These are phyloP conservation scores for Ormyrus nitidulus DNA, from an alignment of 2,888 invertebrate genomes.

Conservation along the genomic window DNA sequence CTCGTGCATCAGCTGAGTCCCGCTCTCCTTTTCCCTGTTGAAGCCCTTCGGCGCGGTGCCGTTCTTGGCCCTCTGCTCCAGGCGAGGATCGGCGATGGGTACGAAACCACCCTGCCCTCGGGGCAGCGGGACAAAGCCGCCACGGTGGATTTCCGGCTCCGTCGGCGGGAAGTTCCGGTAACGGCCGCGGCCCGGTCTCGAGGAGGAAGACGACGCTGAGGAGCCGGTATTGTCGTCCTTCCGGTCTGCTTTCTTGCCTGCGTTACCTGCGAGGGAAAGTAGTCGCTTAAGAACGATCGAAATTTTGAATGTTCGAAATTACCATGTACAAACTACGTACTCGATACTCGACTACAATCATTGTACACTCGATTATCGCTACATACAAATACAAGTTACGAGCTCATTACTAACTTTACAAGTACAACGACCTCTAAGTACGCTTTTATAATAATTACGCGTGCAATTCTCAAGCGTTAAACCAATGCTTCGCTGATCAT, in stretches of 20 bases:
- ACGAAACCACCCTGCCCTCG: conserved; percentile 84
- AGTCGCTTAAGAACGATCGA: no score
- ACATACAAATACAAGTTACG: no score
- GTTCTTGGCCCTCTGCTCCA: conserved; percentile 24
- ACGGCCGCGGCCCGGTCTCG: conserved; percentile 68
- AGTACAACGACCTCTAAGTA: no score
- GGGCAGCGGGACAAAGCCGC: conserved; percentile 87
- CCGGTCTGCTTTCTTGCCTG: conserved; percentile 73
- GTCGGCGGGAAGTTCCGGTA: conserved; percentile 75
- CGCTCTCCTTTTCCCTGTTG: conserved; percentile 58
- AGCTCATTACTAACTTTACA: no score
- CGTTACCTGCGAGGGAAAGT: conserved; percentile 61
- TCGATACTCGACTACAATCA: no score
- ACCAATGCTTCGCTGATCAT: no score
- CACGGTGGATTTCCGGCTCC: conserved; percentile 82
- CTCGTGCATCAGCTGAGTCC: conserved; percentile 60
- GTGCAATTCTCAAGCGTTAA: no score
- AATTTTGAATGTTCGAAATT: no score
- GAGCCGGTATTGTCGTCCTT: conserved; percentile 51
- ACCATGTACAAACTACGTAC: no score
- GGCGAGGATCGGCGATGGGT: conserved; percentile 79
- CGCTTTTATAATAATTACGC: no score
- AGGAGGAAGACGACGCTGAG: conserved; percentile 3
- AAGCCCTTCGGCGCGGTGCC: conserved; percentile 17
- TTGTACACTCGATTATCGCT: no score